These are phyloP conservation scores for Chinchilla lanigera DNA, from an alignment of 2,113 vertebrate species.

Conservation along the genomic window DNA sequence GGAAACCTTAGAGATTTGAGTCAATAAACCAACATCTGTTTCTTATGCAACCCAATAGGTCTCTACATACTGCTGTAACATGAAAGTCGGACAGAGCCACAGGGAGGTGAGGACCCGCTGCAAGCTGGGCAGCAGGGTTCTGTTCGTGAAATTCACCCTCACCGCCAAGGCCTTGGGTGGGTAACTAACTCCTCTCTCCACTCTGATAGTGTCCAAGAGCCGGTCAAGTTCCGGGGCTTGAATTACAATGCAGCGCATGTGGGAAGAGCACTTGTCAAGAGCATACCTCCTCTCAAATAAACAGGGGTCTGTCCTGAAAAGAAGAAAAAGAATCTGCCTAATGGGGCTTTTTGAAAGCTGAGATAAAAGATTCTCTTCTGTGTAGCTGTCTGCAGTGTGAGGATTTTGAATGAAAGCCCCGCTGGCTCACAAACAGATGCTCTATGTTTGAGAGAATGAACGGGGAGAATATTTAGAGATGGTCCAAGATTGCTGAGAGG, in stretches of 20 bases:
- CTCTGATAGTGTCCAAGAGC: slow-evolving; percentile 46
- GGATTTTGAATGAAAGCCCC: slow-evolving; percentile 62
- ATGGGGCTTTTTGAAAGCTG: slow-evolving; percentile 67
- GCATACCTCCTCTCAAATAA: slow-evolving; percentile 62
- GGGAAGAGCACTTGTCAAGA: slow-evolving; percentile 69
- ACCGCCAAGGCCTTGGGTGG: background rate
- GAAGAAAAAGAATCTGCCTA: slow-evolving; percentile 59
- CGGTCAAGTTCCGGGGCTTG: background rate
- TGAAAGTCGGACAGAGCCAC: background rate
- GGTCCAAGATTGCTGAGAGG: slow-evolving; percentile 24
- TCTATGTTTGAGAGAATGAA: slow-evolving; percentile 63
- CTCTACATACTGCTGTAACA: background rate
- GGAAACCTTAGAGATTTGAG: slow-evolving; percentile 47
- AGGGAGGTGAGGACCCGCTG: background rate
- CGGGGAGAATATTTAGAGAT: slow-evolving; percentile 45
- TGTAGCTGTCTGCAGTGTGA: slow-evolving; percentile 41
- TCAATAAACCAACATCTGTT: slow-evolving; percentile 62
- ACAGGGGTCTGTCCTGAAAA: slow-evolving; percentile 54
- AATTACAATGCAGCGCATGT: slow-evolving; percentile 45
- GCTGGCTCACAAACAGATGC: slow-evolving; percentile 62
- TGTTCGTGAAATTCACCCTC: background rate
- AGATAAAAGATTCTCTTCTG: slow-evolving; percentile 58
- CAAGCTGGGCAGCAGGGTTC: background rate
- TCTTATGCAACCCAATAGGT: background rate
- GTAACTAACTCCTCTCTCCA: background rate